Evolutionary conservation across 2,888 invertebrate species (phyloP), one percentile per base, ranked within the genome.

Genomic region (Notodonta ziczac): DNA sequence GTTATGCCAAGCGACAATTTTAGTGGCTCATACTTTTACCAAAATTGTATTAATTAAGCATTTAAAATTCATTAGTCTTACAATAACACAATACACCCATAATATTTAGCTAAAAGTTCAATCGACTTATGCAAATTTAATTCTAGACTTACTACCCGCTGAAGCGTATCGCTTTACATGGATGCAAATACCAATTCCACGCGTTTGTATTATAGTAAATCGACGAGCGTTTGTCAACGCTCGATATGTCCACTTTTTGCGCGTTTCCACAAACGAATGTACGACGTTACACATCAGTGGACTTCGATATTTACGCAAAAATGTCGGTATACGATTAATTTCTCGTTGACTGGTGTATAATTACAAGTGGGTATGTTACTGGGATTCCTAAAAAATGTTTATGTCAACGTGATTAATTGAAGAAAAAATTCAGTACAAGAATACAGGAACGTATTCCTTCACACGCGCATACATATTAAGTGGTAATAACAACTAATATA

Each of bases 261-360:
- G 64, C 61, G 9, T 55, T 46, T 53, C 57, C 52, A 59, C 54
- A 61, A 46, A 65, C 65, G 60, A 63, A 72, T 74, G 61, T 73
- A 72, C 72, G 65, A 72, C 60, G 66, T 48, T 60, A 67, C 66
- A 74, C 67, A 40, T 73, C 65, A 74, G 52, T 72, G 69, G 63
- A 32, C 64, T 16, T 44, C 58, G 24, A 60, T 63, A 65, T 63
- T 71, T 72, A 71, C 64, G 72, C 74, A 65, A 55, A 73, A 74
- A 69, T 74, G 71, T 73, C 66, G 62, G 71, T 74, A 74, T 71
- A 59, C 66, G 59, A 67, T 71, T 74, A 66, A 52, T 53, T 53
- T 53, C 35, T 35, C 2, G 53, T 35, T 35, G 7, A 16, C 10
- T 53, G 13, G 35, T 35, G 10, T 35, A 35, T n/a, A 53, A 35